phyloP scores from a whole-genome alignment of 1,140 invertebrate species.

The Potamilus streckersoni region DNA sequence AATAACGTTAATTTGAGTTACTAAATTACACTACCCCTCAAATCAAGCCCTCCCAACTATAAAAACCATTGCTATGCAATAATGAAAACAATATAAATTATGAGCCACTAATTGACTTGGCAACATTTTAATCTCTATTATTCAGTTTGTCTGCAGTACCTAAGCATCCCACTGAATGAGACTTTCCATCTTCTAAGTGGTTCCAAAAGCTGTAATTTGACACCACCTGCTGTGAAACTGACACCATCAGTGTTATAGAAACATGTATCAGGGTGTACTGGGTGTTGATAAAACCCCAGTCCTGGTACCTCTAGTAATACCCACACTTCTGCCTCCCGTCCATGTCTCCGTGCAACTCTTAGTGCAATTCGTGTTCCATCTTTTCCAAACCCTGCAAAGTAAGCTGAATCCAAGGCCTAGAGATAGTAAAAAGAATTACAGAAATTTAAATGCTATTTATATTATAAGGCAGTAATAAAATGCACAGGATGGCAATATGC shows the following conservation, averaged over 20 bases:
- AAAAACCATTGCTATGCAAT: too few species aligned
- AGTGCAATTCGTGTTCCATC: conserved; percentile 39
- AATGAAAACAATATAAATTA: too few species aligned
- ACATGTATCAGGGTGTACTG: conserved; percentile 67
- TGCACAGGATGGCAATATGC: not conserved
- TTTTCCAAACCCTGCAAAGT: conserved; percentile 42
- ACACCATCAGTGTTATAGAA: conserved; percentile 53
- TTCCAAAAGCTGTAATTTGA: conserved; percentile 72
- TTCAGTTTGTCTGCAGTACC: conserved; percentile 31
- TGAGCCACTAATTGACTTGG: too few species aligned
- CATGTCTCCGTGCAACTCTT: conserved; percentile 33
- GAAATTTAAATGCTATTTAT: not conserved
- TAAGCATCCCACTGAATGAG: conserved; percentile 74
- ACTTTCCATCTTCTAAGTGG: conserved; percentile 71
- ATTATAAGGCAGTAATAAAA: not conserved
- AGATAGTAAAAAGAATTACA: not conserved
- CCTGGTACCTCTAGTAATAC: conserved; percentile 43
- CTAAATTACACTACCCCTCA: too few species aligned
- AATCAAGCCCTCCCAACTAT: too few species aligned
- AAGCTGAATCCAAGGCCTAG: conserved; percentile 50
- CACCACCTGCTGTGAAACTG: conserved; percentile 71
- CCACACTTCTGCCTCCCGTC: conserved; percentile 46
- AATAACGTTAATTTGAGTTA: too few species aligned
- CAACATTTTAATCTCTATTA: too few species aligned
- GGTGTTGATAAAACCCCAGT: conserved; percentile 47